These are phyloP conservation scores for Micromys minutus DNA, from an alignment of 2,113 vertebrate species.

Conservation along the genomic window DNA sequence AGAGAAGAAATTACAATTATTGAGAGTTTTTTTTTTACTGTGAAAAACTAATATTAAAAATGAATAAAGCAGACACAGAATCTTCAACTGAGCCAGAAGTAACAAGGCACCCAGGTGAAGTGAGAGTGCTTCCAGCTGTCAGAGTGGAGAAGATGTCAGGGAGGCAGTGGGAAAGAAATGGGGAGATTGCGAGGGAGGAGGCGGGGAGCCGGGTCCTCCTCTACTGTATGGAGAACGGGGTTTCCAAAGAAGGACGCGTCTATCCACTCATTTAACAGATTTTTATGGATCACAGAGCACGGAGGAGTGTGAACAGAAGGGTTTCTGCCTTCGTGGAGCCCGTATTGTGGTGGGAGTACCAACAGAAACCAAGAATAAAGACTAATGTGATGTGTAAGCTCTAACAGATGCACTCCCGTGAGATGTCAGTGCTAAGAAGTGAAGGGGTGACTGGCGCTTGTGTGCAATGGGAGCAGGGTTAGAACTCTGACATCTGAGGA, in stretches of 20 bases:
- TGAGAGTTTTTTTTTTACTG: background rate
- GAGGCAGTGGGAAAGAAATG: background rate
- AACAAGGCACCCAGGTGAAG: background rate
- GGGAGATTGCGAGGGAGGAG: background rate
- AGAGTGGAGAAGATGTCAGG: background rate
- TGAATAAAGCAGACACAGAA: background rate
- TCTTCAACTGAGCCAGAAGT: background rate
- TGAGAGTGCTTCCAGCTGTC: background rate
- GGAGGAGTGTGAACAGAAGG: background rate
- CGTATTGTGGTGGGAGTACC: background rate
- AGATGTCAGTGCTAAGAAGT: background rate
- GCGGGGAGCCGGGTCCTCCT: background rate
- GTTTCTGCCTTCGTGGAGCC: background rate
- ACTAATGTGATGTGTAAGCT: background rate
- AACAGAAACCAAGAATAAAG: background rate
- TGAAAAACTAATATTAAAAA: background rate
- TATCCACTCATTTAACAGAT: background rate
- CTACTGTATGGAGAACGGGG: background rate
- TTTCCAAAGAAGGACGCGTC: background rate
- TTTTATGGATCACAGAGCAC: background rate
- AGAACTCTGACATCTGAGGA: background rate
- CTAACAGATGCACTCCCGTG: too few relatives aligned
- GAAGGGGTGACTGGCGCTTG: background rate
- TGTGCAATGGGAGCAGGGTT: background rate
- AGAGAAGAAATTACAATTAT: background rate